Conservation (phyloP, 2,797 vertebrate genomes). For the Zenarchopterus dispar region DNA sequence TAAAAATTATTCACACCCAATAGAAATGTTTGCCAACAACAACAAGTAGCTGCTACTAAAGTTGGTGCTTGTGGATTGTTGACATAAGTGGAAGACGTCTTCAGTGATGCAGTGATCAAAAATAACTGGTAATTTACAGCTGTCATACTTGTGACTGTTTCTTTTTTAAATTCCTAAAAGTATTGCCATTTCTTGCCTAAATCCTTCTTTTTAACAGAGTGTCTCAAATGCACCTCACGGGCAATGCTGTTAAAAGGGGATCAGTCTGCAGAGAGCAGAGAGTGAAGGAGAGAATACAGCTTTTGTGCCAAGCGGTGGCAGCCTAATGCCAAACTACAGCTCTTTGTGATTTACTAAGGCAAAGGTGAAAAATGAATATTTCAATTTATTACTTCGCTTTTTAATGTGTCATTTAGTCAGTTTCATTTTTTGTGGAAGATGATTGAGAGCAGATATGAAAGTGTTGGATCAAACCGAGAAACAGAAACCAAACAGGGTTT, state of each 20-base stretch:
- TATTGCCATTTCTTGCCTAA: background rate
- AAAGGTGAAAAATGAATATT: background rate
- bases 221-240: background rate
- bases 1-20: constrained; percentile 56
- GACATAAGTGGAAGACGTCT: background rate
- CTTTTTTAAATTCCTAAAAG: background rate
- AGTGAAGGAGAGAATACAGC: too few species aligned
- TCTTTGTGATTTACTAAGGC: background rate
- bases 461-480: background rate
- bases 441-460: background rate
- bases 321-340: background rate
- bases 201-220: background rate
- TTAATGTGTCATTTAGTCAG: background rate
- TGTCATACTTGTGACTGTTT: too few species aligned
- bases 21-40: constrained; percentile 58
- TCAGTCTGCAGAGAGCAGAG: background rate
- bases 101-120: too few species aligned
- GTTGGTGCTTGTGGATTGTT: background rate
- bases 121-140: background rate
- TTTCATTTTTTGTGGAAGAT: background rate
- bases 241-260: background rate
- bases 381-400: background rate
- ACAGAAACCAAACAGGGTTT: background rate
- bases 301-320: too few species aligned
- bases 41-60: constrained; percentile 13